Base-by-base conservation (phyloP, 2,888 invertebrate species). In the Lithophane semibrunnea region DNA sequence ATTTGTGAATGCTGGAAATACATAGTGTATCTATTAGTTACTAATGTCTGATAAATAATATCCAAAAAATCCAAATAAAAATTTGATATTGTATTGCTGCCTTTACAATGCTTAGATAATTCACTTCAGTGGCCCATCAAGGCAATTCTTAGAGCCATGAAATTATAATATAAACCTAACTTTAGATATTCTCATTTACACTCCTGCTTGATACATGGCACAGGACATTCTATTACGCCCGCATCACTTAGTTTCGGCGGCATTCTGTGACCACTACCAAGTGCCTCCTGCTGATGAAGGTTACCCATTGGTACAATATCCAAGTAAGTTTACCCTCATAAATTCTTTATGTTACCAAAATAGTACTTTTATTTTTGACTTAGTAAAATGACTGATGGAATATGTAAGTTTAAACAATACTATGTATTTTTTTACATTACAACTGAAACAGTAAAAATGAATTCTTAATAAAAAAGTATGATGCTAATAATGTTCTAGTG, bases 101-200 rank as follows among this genome's bases (percentile, higher is more conserved):
- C 56, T 4, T 24, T 5, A 42, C 10, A 56, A 69, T 66, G n/a
- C 29, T 72, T 29, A 24, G 37, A 60, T 63, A 24, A 75, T 61
- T 72, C 29, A 56, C n/a, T 61, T 72, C 49, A 49, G 29, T 1
- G 8, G 37, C 69, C 29, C 44, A 2, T 49, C 56, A n/a, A 54
- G 47, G n/a, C 37, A 54, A 71, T 58, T 65, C 65, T 63, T 54
- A 24, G 8, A 73, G 37, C 56, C 65, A 69, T 58, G 44, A 61
- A 69, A 76, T 69, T 76, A 82, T 65, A 71, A 82, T 29, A 58
- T 60, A 58, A 73, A 67, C 42, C 29, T 83, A 68, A 49, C 37
- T 47, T 54, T 60, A 68, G 5, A 37, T 13, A 64, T 63, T 68
- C 44, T 60, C 73, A 63, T 66, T 58, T 63, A 58, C 29, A 67